These are phyloP conservation scores for Tretioscincus oriximinensis DNA, from an alignment of 2,113 vertebrate genomes.

Conservation along the genomic window DNA sequence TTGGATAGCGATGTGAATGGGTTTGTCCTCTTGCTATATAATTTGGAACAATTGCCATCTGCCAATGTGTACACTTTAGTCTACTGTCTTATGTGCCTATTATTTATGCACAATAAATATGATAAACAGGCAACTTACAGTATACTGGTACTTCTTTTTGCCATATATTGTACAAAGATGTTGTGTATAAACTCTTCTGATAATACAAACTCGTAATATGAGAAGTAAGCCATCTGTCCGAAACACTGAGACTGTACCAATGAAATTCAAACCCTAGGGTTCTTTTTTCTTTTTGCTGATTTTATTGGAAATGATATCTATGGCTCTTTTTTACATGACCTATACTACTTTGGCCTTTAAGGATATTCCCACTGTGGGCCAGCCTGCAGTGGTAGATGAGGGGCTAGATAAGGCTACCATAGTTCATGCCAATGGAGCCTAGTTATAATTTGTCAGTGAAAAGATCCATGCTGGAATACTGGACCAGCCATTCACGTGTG, in stretches of 20 bases:
- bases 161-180: slow-evolving; percentile 27
- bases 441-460: too few relatives aligned
- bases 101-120: slow-evolving; percentile 27
- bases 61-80: slow-evolving; percentile 38
- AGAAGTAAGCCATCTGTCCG: slow-evolving; percentile 31
- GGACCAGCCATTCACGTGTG: too few relatives aligned
- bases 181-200: slow-evolving; percentile 30
- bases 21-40: slow-evolving; percentile 53
- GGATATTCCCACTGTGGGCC: too few relatives aligned
- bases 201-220: slow-evolving; percentile 15
- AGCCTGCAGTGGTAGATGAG: too few relatives aligned
- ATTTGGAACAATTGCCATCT: slow-evolving; percentile 34
- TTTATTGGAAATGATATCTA: too few relatives aligned
- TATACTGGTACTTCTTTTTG: background rate
- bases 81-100: slow-evolving; percentile 32
- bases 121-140: slow-evolving; percentile 35
- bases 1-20: background rate
- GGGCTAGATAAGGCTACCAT: too few relatives aligned
- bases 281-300: background rate
- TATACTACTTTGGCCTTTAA: too few relatives aligned
- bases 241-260: slow-evolving; percentile 31
- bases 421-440: too few relatives aligned
- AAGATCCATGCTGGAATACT: too few relatives aligned
- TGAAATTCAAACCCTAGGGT: slow-evolving; percentile 24
- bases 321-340: too few relatives aligned